phyloP scores from a whole-genome alignment of 2,113 vertebrate genomes.

The Potamarius usumacintae region DNA sequence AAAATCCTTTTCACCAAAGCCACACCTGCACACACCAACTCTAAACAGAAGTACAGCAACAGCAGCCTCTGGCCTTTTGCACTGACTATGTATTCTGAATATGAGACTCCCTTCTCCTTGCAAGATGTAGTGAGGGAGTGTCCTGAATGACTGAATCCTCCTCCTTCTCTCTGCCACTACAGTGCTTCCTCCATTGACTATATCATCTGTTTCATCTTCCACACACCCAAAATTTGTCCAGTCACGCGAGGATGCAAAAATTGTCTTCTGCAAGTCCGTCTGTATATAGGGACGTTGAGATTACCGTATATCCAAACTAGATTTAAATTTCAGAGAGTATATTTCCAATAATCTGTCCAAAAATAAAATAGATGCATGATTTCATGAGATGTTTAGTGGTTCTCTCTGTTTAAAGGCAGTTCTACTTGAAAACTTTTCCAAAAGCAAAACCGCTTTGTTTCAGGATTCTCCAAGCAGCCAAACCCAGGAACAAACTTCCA shows the following conservation, averaged over 20 bases:
- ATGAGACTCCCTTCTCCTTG: constrained; percentile 28
- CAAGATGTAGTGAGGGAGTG: constrained; percentile 65
- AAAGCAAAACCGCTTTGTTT: not conserved
- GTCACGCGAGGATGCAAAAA: not conserved
- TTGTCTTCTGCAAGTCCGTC: not conserved
- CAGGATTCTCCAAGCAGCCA: not conserved
- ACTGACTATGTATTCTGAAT: constrained; percentile 46
- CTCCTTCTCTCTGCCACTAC: constrained; percentile 43
- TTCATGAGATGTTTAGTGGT: not conserved
- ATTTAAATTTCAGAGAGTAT: not conserved
- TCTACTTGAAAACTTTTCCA: not conserved
- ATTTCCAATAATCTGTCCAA: not conserved
- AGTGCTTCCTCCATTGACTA: constrained; percentile 15
- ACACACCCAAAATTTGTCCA: constrained; percentile 42
- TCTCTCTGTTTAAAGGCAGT: not conserved
- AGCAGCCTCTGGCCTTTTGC: constrained; percentile 11
- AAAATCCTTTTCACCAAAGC: not conserved
- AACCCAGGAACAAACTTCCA: not conserved
- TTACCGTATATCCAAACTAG: not conserved
- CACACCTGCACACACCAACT: not conserved
- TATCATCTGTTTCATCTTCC: constrained; percentile 49
- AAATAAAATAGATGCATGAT: not conserved
- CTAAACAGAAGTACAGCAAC: not conserved
- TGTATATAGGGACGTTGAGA: not conserved
- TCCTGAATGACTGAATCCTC: constrained; percentile 54